Evolutionary conservation across 2,888 invertebrate genomes (phyloP).

Genomic region (Microctonus aethiopoides): DNA sequence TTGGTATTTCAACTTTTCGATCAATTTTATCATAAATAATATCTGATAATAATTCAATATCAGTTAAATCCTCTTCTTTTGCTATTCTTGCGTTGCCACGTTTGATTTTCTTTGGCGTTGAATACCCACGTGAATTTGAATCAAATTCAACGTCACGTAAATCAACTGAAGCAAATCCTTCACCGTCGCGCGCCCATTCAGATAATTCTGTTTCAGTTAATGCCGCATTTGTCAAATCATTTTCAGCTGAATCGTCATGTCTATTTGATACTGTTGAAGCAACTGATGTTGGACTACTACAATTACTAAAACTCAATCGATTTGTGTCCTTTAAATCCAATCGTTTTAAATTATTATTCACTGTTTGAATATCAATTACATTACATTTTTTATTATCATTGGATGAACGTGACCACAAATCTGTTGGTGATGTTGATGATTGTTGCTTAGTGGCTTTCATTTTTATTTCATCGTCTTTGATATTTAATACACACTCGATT

Average conservation of each 20-base stretch:
- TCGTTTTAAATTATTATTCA: slow-evolving; percentile 59
- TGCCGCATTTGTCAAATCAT: slow-evolving; percentile 78
- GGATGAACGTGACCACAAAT: slow-evolving; percentile 14
- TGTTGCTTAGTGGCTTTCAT: slow-evolving; percentile 34
- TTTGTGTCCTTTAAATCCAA: slow-evolving; percentile 56
- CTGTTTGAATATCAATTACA: slow-evolving; percentile 49
- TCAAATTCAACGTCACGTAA: slow-evolving; percentile 75
- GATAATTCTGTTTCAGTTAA: slow-evolving; percentile 89
- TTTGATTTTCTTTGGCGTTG: slow-evolving; percentile 51
- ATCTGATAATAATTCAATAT: slow-evolving; percentile 64
- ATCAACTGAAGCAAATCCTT: slow-evolving; percentile 76
- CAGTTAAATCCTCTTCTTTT: slow-evolving; percentile 64
- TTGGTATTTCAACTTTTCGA: slow-evolving; percentile 40
- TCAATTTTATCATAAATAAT: slow-evolving; percentile 45
- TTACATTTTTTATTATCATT: slow-evolving; percentile 28
- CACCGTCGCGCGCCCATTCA: slow-evolving; percentile 88
- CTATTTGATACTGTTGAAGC: slow-evolving; percentile 53
- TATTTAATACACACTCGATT: slow-evolving; percentile 54
- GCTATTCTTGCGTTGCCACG: slow-evolving; percentile 53
- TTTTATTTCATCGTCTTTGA: slow-evolving; percentile 46
- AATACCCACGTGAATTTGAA: slow-evolving; percentile 68
- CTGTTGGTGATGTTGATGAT: slow-evolving; percentile 13
- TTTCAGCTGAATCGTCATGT: slow-evolving; percentile 73
- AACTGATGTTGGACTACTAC: slow-evolving; percentile 72
- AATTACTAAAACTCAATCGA: slow-evolving; percentile 63